Evolutionary conservation across 1,140 invertebrate genomes (phyloP).

Genomic region (Aradophagus sp.): DNA sequence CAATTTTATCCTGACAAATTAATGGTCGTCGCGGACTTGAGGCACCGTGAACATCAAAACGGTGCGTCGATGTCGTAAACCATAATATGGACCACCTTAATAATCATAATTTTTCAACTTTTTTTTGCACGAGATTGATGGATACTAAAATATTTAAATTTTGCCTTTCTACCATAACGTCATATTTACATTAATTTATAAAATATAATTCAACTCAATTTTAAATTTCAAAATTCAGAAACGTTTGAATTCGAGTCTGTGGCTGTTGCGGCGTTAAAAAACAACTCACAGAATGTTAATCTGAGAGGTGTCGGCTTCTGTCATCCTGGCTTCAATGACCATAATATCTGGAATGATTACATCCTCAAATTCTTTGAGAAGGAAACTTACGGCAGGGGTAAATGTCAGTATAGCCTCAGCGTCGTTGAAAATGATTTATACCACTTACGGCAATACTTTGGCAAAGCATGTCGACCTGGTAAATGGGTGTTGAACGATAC

Average conservation of each 20-base stretch:
- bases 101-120: too few species aligned
- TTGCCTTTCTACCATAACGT: too few species aligned
- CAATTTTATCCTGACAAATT: slow-evolving; percentile 71
- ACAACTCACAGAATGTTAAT: slow-evolving; percentile 42
- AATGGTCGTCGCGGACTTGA: slow-evolving; percentile 72
- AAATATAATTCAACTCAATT: too few species aligned
- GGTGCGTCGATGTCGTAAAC: too few species aligned
- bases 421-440: slow-evolving; percentile 76
- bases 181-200: too few species aligned
- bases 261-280: slow-evolving; percentile 72
- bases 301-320: slow-evolving; percentile 77
- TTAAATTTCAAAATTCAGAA: too few species aligned
- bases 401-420: slow-evolving; percentile 62
- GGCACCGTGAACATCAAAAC: slow-evolving; percentile 64
- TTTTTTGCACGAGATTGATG: too few species aligned
- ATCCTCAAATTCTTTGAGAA: slow-evolving; percentile 78
- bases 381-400: slow-evolving; percentile 60
- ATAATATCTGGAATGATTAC: slow-evolving; percentile 76
- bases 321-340: slow-evolving; percentile 78
- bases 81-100: too few species aligned
- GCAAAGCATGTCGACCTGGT: slow-evolving; percentile 80
- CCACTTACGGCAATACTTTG: slow-evolving; percentile 77
- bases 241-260: too few species aligned
- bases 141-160: too few species aligned
- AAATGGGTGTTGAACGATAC: slow-evolving; percentile 76